Evolutionary conservation across 2,797 vertebrate genomes (phyloP).

Genomic region (Echiichthys vipera): DNA sequence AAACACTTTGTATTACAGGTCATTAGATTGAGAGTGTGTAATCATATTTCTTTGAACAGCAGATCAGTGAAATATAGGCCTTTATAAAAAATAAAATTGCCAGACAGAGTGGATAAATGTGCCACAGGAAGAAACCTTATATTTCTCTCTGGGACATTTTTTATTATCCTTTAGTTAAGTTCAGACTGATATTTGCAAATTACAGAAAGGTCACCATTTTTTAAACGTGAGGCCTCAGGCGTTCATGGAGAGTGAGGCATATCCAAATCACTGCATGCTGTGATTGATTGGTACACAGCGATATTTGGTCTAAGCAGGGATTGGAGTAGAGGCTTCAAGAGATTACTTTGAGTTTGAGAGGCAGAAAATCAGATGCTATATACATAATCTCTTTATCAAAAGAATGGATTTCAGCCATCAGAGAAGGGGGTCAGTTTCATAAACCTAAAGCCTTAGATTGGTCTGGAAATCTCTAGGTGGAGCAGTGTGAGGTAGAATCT

Average conservation of each 20-base stretch:
- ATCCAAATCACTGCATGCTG: slow-evolving; percentile 39
- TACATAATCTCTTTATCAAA: slow-evolving; percentile 30
- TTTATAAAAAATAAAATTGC: not conserved
- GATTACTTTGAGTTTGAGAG: slow-evolving; percentile 33
- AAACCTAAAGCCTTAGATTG: not conserved
- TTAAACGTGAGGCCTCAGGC: slow-evolving; percentile 17
- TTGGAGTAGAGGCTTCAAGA: slow-evolving; percentile 14
- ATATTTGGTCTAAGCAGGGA: slow-evolving; percentile 13
- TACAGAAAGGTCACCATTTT: slow-evolving; percentile 56
- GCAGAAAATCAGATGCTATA: slow-evolving; percentile 29
- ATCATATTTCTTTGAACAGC: slow-evolving; percentile 8
- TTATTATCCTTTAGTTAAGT: slow-evolving; percentile 29
- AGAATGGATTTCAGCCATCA: slow-evolving; percentile 20
- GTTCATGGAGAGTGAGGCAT: slow-evolving; percentile 41
- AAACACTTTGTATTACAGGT: not conserved
- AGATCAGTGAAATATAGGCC: not conserved
- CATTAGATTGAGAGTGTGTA: not conserved
- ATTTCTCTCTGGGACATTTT: slow-evolving; percentile 21
- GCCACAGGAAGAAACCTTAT: not conserved
- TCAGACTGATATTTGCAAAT: slow-evolving; percentile 36
- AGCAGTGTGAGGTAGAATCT: not conserved
- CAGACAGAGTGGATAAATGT: not conserved
- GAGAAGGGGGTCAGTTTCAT: slow-evolving; percentile 21
- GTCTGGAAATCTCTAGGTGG: slow-evolving; percentile 7
- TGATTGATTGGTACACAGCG: slow-evolving; percentile 47